Evolutionary conservation across 2,888 invertebrate species (phyloP), one percentile per base, ranked within the genome.

Genomic region (Zygaena filipendulae): DNA sequence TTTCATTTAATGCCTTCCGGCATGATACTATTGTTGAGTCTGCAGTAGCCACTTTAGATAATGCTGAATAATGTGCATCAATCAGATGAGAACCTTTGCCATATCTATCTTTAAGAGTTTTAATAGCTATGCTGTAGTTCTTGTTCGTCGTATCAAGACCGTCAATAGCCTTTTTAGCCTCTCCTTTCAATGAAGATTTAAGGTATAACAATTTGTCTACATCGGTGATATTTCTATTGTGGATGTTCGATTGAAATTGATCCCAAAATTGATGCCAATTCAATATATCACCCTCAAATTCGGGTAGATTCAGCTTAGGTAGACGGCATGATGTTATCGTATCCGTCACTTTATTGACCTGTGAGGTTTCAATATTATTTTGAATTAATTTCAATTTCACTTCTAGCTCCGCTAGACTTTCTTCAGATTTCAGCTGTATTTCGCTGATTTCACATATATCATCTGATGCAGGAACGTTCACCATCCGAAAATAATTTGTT

Each of bases 261-360:
- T 46, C 42, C 43, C 48, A 46, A 33, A 46, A 45, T 13, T 38
- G 29, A 5, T 36, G 25, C 39, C 44, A 44, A 6, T 39, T 32
- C 1, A 43, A 25, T 4, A 45, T 20, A 12, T 48, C 29, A 2
- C 46, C 45, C 9, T 38, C 30, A 29, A 43, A 45, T 25, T 33
- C 29, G 2, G 39, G 13, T 4, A 44, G 23, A 3, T 35, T 33
- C 25, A 41, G 22, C 21, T 27, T 31, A 2, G 38, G 40, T 20
- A 39, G 13, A n/a, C n/a, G n/a, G n/a, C n/a, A n/a, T n/a, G n/a
- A n/a, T n/a, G n/a, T n/a, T n/a, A n/a, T n/a, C n/a, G n/a, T n/a
- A n/a, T n/a, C n/a, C n/a, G n/a, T n/a, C n/a, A n/a, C n/a, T n/a
- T n/a, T n/a, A n/a, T n/a, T n/a, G n/a, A n/a, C n/a, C n/a, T n/a